phyloP scores from a whole-genome alignment of 2,888 invertebrate genomes.

The Colletes collaris region DNA sequence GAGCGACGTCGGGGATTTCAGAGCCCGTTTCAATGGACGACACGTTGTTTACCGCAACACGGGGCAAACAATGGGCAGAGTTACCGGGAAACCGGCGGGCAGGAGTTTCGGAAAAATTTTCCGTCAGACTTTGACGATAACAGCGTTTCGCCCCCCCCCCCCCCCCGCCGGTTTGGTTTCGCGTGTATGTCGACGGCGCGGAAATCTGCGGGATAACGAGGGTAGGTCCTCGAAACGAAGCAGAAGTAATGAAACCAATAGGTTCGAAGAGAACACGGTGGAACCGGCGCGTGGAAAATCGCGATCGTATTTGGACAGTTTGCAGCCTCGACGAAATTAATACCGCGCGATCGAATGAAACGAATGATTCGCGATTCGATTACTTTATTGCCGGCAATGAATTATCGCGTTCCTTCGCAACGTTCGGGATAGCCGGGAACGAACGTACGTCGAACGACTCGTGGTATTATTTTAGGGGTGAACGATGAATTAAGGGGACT shows the following conservation, averaged over 20 bases:
- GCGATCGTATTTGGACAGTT: conserved; percentile 5
- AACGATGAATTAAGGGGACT: no score
- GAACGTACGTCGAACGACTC: no score
- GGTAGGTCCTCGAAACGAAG: not conserved
- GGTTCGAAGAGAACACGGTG: not conserved
- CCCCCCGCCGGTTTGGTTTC: no score
- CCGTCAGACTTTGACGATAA: not conserved
- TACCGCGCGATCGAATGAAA: conserved; percentile 5
- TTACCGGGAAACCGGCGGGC: not conserved
- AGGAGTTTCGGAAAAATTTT: not conserved
- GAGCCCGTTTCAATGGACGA: not conserved
- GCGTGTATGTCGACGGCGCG: no score
- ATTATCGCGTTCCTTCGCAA: no score
- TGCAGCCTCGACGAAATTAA: conserved; percentile 9
- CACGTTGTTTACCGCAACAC: conserved; percentile 9
- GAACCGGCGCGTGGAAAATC: not conserved
- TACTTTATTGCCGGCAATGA: not conserved
- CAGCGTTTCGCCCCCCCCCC: no score
- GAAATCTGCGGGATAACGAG: no score
- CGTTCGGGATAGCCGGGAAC: not conserved
- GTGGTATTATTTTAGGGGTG: not conserved
- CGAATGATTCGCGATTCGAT: conserved; percentile 12
- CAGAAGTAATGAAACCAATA: conserved; percentile 1
- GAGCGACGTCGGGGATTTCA: conserved; percentile 14
- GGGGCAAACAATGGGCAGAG: not conserved